These are phyloP conservation scores for Pyrocephalus nanus DNA, from an alignment of 2,797 vertebrate genomes.

Conservation along the genomic window DNA sequence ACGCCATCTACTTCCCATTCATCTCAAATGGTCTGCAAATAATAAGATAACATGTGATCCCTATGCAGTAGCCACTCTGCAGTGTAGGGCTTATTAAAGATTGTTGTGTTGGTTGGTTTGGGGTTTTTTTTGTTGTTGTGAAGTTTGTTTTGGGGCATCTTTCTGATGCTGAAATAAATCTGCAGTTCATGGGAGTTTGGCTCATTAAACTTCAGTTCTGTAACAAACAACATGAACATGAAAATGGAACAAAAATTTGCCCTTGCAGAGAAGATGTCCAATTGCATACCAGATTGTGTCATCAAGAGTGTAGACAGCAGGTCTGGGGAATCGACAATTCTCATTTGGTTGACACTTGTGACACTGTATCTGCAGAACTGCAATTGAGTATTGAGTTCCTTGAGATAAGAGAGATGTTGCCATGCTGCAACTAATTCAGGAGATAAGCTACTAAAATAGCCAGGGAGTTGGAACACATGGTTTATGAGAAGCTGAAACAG, in stretches of 20 bases:
- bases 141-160: not conserved
- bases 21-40: not conserved
- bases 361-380: not conserved
- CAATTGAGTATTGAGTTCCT: not conserved
- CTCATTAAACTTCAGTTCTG: not conserved
- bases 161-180: not conserved
- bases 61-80: not conserved
- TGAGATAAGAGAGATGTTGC: not conserved
- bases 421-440: not conserved
- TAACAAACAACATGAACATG: not conserved
- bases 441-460: not conserved
- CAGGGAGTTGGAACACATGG: not conserved
- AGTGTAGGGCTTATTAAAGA: not conserved
- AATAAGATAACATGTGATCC: not conserved
- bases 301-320: not conserved
- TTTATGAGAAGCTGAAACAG: not conserved
- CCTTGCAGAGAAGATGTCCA: not conserved
- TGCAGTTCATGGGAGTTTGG: not conserved
- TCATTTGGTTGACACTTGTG: not conserved
- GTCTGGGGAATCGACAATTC: not conserved
- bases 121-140: not conserved
- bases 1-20: not conserved
- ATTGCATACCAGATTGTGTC: not conserved
- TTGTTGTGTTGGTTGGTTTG: rapidly evolving
- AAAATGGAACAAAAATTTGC: not conserved